A percentile compares a stretch with the other conserved stretches of the same genome.
Evolutionary conservation across 2,888 invertebrate genomes (phyloP).

Genomic region (Lasioglossum calceatum): DNA sequence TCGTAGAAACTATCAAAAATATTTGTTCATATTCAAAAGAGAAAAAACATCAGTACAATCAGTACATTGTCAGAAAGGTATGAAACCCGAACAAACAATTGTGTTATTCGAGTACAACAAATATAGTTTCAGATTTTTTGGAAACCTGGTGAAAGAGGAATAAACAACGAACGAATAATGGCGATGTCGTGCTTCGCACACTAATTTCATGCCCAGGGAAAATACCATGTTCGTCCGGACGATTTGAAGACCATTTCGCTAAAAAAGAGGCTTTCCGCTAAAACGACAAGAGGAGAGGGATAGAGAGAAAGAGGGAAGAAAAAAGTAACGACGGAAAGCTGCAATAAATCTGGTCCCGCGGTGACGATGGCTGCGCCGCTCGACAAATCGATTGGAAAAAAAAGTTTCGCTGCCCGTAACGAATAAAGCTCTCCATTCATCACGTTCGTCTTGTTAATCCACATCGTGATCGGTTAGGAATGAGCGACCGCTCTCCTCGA

Average conservation of each 20-base stretch:
- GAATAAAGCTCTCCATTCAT: constrained; percentile 63
- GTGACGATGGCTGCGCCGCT: constrained; percentile 55
- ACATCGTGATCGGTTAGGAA: constrained; percentile 56
- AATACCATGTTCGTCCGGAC: not conserved
- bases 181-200: not conserved
- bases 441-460: constrained; percentile 64
- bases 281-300: constrained; percentile 1
- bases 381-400: constrained; percentile 58
- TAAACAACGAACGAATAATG: not conserved
- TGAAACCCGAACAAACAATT: not conserved
- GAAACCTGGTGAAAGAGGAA: too few relatives aligned
- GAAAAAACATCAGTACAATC: too few relatives aligned
- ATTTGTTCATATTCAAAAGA: not conserved
- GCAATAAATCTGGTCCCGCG: constrained; percentile 57
- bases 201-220: not conserved
- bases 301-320: constrained; percentile 7
- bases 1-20: not conserved
- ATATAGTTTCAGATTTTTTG: not conserved
- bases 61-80: not conserved
- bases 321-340: constrained; percentile 39
- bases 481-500: constrained; percentile 34
- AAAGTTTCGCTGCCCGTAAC: constrained; percentile 51
- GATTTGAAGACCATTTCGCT: not conserved
- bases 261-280: constrained; percentile 17
- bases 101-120: not conserved